Base-by-base conservation (phyloP, 1,140 invertebrate species). In the Zelostemma sp. region DNA sequence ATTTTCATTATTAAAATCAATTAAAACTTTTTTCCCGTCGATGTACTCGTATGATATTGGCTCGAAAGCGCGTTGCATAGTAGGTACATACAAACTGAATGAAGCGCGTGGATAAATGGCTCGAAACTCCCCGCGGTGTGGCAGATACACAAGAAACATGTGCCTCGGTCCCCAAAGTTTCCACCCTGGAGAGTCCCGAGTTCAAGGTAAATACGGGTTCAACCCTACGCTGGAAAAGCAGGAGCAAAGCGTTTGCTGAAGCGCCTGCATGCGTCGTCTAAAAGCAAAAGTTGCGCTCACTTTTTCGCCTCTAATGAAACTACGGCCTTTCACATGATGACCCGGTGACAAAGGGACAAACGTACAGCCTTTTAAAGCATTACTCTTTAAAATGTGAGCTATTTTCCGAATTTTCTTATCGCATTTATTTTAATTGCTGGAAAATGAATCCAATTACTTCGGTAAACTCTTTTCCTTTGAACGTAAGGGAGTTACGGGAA, bases 121-220 rank as follows among this genome's bases (percentile, higher is more conserved):
- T 38, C 18, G 41, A 17, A 57, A 40, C 45, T 47, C 45, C 12
- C 31, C 43, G 45, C 31, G 45, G 45, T 19, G 43, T 9, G 9
- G 16, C 4, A 40, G 41, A 45, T 19, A 48, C 55, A 40, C 45
- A 40, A 48, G 25, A 12, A 57, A 48, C 45, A 48, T 57, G 55
- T 57, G 45, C 48, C 49, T 51, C 25, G 48, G 57, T 60, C 57
- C 49, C 57, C 15, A 28, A 60, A 60, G 38, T 60, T 60, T 60
- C 57, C 57, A 46, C 38, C 35, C 12, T 28, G 41, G 50, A 53
- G 48, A 53, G 28, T 48, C n/a, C n/a, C 48, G 48, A 51, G 57
- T 16, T 15, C 1, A 51, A 53, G 38, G 41, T 49, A 60, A 60
- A 60, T 60, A 60, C 57, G 57, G 57, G 57, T 41, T 38, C 40